Evolutionary conservation across 1,140 invertebrate species (phyloP).

Genomic region (Steinernema khuongi): DNA sequence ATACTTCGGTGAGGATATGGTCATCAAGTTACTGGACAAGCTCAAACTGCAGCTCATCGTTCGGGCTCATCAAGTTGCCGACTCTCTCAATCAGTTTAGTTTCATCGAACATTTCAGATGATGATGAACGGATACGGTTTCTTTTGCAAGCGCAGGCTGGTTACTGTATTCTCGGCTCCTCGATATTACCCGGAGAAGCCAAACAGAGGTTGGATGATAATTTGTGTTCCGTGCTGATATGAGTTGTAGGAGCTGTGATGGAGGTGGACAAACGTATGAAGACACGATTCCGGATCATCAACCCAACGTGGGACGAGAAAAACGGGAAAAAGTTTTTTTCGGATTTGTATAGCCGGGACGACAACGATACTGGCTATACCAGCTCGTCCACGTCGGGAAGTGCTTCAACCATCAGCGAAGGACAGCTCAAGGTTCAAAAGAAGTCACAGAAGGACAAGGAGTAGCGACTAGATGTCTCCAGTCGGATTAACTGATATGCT

Average conservation of each 20-base stretch:
- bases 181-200: slow-evolving; percentile 20
- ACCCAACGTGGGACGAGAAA: background rate
- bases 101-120: background rate
- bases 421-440: too few species aligned
- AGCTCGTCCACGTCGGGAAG: background rate
- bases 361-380: slow-evolving; percentile 2
- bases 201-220: background rate
- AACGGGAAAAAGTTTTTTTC: background rate
- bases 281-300: background rate
- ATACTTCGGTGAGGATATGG: slow-evolving; percentile 16
- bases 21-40: background rate
- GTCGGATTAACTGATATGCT: too few species aligned
- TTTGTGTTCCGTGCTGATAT: too few species aligned
- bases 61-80: slow-evolving; percentile 31
- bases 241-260: background rate
- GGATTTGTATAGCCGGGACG: background rate
- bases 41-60: slow-evolving; percentile 27
- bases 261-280: background rate
- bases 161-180: slow-evolving; percentile 22
- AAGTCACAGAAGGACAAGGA: too few species aligned
- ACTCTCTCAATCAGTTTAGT: background rate
- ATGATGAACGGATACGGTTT: slow-evolving; percentile 23
- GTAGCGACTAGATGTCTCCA: too few species aligned
- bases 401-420: background rate
- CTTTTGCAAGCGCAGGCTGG: slow-evolving; percentile 20